Evolutionary conservation across 2,797 vertebrate genomes (phyloP).

Genomic region (Protosalanx chinensis): DNA sequence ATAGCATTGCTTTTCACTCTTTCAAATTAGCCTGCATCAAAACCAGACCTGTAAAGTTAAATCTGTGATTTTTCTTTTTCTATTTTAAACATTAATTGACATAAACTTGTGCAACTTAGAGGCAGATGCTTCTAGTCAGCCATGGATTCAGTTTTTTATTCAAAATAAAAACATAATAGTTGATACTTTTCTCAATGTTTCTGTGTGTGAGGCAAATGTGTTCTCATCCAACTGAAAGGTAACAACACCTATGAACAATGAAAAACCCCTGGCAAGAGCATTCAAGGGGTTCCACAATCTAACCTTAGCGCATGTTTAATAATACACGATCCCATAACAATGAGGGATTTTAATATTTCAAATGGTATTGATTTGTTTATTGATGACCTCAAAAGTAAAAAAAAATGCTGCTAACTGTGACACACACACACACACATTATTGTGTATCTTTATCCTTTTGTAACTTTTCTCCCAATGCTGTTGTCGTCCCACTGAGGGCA

Average conservation of each 20-base stretch:
- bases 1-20: neutral
- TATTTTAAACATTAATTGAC: too few species aligned
- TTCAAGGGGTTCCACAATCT: neutral
- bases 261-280: too few species aligned
- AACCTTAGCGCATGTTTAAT: neutral
- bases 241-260: neutral
- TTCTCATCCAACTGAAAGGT: neutral
- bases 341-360: constrained; percentile 1
- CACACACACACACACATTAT: neutral
- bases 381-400: neutral
- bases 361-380: constrained; percentile 5
- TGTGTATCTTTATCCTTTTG: too few species aligned
- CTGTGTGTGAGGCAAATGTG: neutral
- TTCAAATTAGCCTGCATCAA: neutral
- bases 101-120: too few species aligned
- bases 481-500: too few species aligned
- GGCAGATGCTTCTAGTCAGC: too few species aligned
- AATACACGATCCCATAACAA: neutral
- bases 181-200: neutral
- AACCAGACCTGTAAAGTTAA: too few species aligned
- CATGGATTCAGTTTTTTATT: neutral
- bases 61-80: too few species aligned
- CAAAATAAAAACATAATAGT: neutral
- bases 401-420: neutral
- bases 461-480: too few species aligned